Conservation (phyloP, 30 jellyfish, hydroid and myxozoan species). For the Aurelia sp. region DNA sequence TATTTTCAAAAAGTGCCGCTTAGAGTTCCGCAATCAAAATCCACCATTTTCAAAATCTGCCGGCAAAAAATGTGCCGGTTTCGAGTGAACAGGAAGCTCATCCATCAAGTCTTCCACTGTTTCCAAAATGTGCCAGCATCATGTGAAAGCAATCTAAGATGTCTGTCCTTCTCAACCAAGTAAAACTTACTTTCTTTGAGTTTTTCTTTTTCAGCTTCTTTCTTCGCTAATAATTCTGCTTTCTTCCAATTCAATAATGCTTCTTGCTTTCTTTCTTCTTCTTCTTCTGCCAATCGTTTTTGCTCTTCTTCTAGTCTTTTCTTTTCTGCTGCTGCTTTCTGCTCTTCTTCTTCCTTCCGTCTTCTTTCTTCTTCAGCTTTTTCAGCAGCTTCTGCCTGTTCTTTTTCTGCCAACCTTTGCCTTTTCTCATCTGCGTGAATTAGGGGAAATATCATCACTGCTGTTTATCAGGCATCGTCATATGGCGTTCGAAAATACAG, state of each 20-base stretch:
- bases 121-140: too few relatives aligned
- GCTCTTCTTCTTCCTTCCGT: slow-evolving; percentile 30
- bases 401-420: slow-evolving; percentile 3
- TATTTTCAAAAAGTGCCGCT: too few relatives aligned
- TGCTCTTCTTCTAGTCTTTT: slow-evolving; percentile 57
- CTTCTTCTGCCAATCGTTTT: slow-evolving; percentile 58
- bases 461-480: too few relatives aligned
- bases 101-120: too few relatives aligned
- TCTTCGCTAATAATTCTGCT: slow-evolving; percentile 68
- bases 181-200: slow-evolving; percentile 47
- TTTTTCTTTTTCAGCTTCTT: slow-evolving; percentile 51
- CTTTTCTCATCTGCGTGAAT: slow-evolving; percentile 19
- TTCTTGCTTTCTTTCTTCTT: slow-evolving; percentile 45
- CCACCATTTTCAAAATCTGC: too few relatives aligned
- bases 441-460: background rate
- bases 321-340: slow-evolving; percentile 52
- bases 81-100: too few relatives aligned
- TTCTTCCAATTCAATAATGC: slow-evolving; percentile 72
- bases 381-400: slow-evolving; percentile 58
- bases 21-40: too few relatives aligned
- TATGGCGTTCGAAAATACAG: too few relatives aligned
- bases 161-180: background rate
- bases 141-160: background rate
- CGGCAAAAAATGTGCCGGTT: too few relatives aligned
- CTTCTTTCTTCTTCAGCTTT: slow-evolving; percentile 30